Base-by-base conservation (phyloP, 2,888 invertebrate genomes). In the Synergus gifuensis region DNA sequence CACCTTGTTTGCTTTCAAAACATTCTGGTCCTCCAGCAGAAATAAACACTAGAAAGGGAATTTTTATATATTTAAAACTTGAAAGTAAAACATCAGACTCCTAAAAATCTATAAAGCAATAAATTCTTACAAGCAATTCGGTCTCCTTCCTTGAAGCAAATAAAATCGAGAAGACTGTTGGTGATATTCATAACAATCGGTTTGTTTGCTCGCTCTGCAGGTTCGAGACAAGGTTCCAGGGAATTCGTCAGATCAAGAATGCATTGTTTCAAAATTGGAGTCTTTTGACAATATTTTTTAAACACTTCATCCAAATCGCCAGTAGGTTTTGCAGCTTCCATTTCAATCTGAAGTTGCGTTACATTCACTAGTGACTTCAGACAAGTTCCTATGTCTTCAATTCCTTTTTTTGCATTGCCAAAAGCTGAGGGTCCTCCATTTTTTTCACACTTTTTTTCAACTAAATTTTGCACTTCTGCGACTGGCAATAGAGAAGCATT, bases 11-110 rank as follows among this genome's bases (percentile, higher is more conserved):
- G 0, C 93, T 93, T 79, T 93, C 87, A 81, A 97, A 93, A 88
- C 97, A 97, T 88, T 96, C 96, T 11, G 95, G 95, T 0, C 97
- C 97, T n/a, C 95, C 95, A 88, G 97, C 96, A 1, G 97, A 95
- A 79, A 97, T 96, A 89, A 97, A 97, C 86, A 97, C 96, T 93
- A 80, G 14, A 93, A 80, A 28, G 83, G 84, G 16, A 77, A 62
- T 76, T 63, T 40, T 16, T 16, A 49, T 44, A 60, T 1, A 1
- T 79, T 60, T 4, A 4, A 8, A 4, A 76, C 5, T 69, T 69
- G 0, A 46, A 58, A 11, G 44, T 11, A 18, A 46, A 14, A 49
- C 12, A 1, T 16, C 49, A 78, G 16, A 46, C 78, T 64, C 16
- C 46, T 5, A 49, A 49, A 49, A 16, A 14, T 36, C 7, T 5